phyloP scores from a whole-genome alignment of 2,113 vertebrate species.

The Petrocephalus microphthalmus region DNA sequence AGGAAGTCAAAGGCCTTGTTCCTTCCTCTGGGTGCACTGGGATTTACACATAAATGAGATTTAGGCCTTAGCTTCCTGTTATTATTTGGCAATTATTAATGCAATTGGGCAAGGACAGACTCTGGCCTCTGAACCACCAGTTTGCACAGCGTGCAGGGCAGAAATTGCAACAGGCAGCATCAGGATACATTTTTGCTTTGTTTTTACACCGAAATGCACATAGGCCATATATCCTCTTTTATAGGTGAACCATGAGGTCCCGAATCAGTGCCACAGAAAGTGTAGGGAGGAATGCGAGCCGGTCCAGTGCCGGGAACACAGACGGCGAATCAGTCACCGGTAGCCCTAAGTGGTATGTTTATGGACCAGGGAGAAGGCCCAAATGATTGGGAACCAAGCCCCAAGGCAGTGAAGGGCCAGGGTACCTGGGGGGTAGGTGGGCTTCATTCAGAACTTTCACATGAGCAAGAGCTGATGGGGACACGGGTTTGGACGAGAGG shows the following conservation, averaged over 20 bases:
- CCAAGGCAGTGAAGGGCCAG: not conserved
- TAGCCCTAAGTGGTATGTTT: not conserved
- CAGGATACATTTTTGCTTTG: not conserved
- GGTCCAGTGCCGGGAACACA: not conserved
- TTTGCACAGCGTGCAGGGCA: not conserved
- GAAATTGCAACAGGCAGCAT: not conserved
- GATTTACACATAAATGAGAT: not conserved
- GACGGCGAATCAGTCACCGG: not conserved
- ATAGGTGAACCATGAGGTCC: not conserved
- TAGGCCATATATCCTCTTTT: not conserved
- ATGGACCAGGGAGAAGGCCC: not conserved
- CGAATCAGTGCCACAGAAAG: not conserved
- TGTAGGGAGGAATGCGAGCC: not conserved
- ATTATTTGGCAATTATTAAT: conserved; percentile 7
- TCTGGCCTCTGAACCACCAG: not conserved
- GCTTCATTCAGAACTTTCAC: not conserved
- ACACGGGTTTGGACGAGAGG: not conserved
- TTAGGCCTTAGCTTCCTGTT: not conserved
- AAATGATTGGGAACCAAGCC: not conserved
- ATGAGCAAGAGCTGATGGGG: not conserved
- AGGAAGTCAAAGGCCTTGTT: not conserved
- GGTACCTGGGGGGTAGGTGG: not conserved
- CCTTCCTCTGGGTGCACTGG: not conserved
- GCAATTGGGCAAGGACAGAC: not conserved
- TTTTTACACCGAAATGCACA: not conserved